A percentile compares a stretch with the other conserved stretches of the same genome.
These are phyloP conservation scores for Actinia tenebrosa DNA, from an alignment of 64 coral and sea anemone species.

Conservation along the genomic window DNA sequence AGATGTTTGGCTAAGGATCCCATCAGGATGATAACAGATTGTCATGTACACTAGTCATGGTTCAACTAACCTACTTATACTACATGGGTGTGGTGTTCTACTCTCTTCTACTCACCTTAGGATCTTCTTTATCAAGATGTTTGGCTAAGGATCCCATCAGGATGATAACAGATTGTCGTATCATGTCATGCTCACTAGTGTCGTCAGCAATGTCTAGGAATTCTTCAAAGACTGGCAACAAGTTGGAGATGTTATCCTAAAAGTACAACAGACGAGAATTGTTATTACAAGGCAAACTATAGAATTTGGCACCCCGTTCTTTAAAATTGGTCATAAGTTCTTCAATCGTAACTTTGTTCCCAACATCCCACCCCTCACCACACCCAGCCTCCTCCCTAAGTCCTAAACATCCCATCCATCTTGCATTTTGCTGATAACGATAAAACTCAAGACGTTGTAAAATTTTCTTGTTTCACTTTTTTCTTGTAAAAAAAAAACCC, in stretches of 20 bases:
- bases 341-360: too few species aligned
- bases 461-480: too few species aligned
- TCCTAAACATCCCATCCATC: too few species aligned
- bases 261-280: neutral
- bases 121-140: slow-evolving; percentile 95
- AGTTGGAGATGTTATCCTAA: slow-evolving; percentile 68
- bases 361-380: too few species aligned
- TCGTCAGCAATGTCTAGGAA: slow-evolving; percentile 84
- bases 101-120: slow-evolving; percentile 47
- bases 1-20: slow-evolving; percentile 93
- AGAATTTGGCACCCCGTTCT: too few species aligned
- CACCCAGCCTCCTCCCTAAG: too few species aligned
- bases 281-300: too few species aligned
- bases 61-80: neutral
- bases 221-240: slow-evolving; percentile 84
- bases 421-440: too few species aligned
- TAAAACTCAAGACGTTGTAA: too few species aligned
- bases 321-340: too few species aligned
- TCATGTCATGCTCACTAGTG: slow-evolving; percentile 81
- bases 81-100: too few species aligned
- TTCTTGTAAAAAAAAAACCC: too few species aligned
- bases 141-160: slow-evolving; percentile 90
- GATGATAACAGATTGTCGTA: slow-evolving; percentile 92
- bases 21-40: slow-evolving; percentile 85
- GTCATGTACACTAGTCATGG: neutral